These are phyloP conservation scores for Linepithema humile DNA, from an alignment of 1,140 invertebrate species.

Conservation along the genomic window DNA sequence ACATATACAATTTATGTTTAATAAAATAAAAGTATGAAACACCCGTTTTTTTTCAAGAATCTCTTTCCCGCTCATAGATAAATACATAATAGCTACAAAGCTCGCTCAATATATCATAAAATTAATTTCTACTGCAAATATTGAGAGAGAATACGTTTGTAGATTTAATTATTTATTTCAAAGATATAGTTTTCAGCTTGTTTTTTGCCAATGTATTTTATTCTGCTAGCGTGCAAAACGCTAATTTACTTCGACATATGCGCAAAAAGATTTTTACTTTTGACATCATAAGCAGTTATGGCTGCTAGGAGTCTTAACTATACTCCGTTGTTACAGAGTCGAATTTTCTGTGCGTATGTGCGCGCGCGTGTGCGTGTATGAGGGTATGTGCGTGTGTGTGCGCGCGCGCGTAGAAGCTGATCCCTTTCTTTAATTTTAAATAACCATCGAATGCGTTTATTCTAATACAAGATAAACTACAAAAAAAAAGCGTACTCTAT, in stretches of 20 bases:
- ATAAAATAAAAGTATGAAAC: too few relatives aligned
- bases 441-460: slow-evolving; percentile 64
- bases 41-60: too few relatives aligned
- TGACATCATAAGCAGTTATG: not conserved
- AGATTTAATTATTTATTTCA: not conserved
- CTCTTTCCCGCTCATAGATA: too few relatives aligned
- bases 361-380: not conserved
- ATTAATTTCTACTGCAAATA: too few relatives aligned
- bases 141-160: too few relatives aligned
- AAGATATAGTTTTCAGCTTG: not conserved
- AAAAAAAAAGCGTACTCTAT: slow-evolving; percentile 73
- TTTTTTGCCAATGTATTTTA: not conserved
- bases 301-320: slow-evolving; percentile 2
- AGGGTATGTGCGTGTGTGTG: not conserved
- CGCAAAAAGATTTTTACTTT: not conserved
- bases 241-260: not conserved
- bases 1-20: too few relatives aligned
- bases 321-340: slow-evolving; percentile 58
- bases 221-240: not conserved
- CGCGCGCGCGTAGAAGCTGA: slow-evolving; percentile 62
- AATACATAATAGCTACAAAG: too few relatives aligned
- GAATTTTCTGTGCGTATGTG: slow-evolving; percentile 57
- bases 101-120: too few relatives aligned
- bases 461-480: slow-evolving; percentile 65
- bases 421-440: slow-evolving; percentile 53